Conservation (phyloP, 2,888 invertebrate species). For the Lepeophtheirus nordmannii region DNA sequence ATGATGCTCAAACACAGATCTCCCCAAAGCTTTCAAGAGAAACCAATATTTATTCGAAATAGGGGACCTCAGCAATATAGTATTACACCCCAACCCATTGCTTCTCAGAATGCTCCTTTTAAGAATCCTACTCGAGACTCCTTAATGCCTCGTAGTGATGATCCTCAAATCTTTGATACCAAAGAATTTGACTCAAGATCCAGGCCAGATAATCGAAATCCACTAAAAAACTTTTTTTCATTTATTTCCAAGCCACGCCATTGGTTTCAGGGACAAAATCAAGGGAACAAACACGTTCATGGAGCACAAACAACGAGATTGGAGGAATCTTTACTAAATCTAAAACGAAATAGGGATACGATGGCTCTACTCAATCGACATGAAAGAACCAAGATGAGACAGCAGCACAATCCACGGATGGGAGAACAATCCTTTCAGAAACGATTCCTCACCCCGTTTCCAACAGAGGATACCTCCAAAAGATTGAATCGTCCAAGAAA, state of each 20-base stretch:
- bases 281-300: background rate
- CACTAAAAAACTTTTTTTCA: background rate
- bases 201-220: background rate
- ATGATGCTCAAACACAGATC: no score
- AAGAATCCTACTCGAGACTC: background rate
- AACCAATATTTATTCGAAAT: background rate
- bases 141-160: background rate
- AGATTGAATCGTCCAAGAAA: background rate
- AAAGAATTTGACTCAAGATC: background rate
- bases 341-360: background rate
- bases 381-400: background rate
- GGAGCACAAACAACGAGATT: background rate
- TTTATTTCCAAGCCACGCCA: background rate
- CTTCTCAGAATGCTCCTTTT: background rate
- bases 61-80: background rate
- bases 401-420: no score
- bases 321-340: background rate
- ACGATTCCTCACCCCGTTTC: background rate
- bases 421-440: background rate
- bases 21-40: no score
- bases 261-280: background rate
- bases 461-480: background rate
- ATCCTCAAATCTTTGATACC: no score
- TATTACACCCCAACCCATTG: background rate
- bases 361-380: background rate